Conservation (phyloP, 2,113 vertebrate species). For the Galbula dea region DNA sequence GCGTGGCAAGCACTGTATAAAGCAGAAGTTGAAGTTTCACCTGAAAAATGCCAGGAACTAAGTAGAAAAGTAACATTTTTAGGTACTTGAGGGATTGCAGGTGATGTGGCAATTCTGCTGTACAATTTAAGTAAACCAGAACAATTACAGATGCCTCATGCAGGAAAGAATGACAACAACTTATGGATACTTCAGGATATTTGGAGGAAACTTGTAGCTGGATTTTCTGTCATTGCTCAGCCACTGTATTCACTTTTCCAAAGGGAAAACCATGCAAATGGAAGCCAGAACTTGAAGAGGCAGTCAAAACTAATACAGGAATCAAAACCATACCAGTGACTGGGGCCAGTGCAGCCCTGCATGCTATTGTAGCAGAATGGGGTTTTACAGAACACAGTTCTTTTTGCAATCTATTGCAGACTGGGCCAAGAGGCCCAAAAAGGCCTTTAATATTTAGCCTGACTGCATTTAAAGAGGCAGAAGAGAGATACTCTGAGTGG, state of each 20-base stretch:
- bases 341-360: no score
- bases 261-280: background rate
- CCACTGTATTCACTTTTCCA: background rate
- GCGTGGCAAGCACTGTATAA: no score
- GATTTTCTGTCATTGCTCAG: background rate
- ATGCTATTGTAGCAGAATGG: background rate
- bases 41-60: no score
- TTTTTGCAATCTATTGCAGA: background rate
- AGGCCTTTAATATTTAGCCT: background rate
- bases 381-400: background rate
- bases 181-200: background rate
- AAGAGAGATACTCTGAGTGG: no score
- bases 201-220: background rate
- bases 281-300: background rate
- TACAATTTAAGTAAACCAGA: no score
- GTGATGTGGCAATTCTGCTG: no score
- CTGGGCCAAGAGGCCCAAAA: background rate
- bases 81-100: no score
- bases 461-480: no score
- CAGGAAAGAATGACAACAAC: no score
- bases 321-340: background rate
- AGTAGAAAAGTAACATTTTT: no score
- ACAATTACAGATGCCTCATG: no score
- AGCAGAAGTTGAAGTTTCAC: no score
- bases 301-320: background rate